Evolutionary conservation across 2,888 invertebrate species (phyloP), one percentile per base, ranked within the genome.

Genomic region (Sinopyrophorus schimmeli): DNA sequence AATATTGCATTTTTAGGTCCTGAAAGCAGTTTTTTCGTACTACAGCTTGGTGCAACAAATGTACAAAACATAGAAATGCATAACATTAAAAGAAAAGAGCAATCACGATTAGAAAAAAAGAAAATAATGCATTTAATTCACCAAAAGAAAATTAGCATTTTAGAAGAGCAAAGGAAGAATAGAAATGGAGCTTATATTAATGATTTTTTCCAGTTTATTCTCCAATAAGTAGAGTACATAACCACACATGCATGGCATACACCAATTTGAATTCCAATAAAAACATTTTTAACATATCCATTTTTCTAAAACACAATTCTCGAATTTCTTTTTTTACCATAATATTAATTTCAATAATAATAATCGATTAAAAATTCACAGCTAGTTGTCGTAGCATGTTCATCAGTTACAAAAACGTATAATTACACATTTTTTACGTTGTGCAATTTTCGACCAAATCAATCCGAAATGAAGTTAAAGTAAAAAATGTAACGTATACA

Each of bases 171-270:
- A n/a, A n/a, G n/a, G n/a, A n/a, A n/a, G n/a, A n/a, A n/a, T n/a
- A n/a, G n/a, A n/a, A n/a, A n/a, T n/a, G n/a, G n/a, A n/a, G n/a
- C n/a, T n/a, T n/a, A n/a, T n/a, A n/a, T n/a, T n/a, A n/a, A n/a
- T n/a, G n/a, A n/a, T 39, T 30, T 63, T 63, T 62, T 62, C 48
- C 58, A 57, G 58, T 62, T 62, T 62, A 61, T 62, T 63, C 62
- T 61, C 59, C 63, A 62, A 59, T 63, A 62, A 62, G 58, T 63
- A 64, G 62, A 59, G 57, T 62, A 64, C 64, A 63, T 60, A 58
- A 58, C 58, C 63, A 61, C 62, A 62, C 62, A 64, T 61, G 60
- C 64, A 62, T 54, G 53, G 53, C 59, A 61, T 61, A 61, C 61
- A 59, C 59, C 59, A 58, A 61, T 54, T 58, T 54, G 47, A 53